Base-by-base conservation (phyloP, 2,113 vertebrate species). In the Siphamia tubifer region DNA sequence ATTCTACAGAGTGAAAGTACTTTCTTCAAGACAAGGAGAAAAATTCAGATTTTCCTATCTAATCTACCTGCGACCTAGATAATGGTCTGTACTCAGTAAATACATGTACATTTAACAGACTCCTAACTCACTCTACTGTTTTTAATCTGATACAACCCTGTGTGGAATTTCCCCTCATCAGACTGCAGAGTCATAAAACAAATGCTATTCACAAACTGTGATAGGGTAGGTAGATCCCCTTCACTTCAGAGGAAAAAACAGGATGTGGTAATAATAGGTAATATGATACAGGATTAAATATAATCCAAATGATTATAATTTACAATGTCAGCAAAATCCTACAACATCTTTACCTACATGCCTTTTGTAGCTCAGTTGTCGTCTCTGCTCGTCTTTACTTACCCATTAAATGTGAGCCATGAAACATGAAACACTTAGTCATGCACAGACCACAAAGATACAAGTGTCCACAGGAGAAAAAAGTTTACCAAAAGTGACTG, bases 1-100 rank as follows among this genome's bases (percentile, higher is more conserved):
- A 48, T 72, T 67, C 13, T 11, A 56, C 45, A 11, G 20, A 84
- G 85, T 72, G 87, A 90, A 88, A 84, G 84, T 85, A 58, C 11
- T 61, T 36, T 54, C 40, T 68, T 83, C 43, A 47, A 31, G 48
- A 72, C 57, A 28, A 65, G 48, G 75, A 64, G 52, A 30, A 47
- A 25, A 63, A 34, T 39, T 54, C 65, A 60, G 38, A 71, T 75
- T 68, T 51, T 8, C 16, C 62, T 61, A 40, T 78, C 47, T 74
- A 25, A 32, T 49, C 58, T 55, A 61, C 69, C 60, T 83, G 17
- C 68, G 71, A 84, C 79, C 71, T 23, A 54, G 68, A 82, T 67
- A 82, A 56, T 11, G 3, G 8, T 24, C 15, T 35, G 28, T 34
- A 13, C 66, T 68, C 31, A 60, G n/a, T 44, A 38, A 70, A 74